These are phyloP conservation scores for Zeuzera pyrina DNA, from an alignment of 2,888 invertebrate species.

Conservation along the genomic window DNA sequence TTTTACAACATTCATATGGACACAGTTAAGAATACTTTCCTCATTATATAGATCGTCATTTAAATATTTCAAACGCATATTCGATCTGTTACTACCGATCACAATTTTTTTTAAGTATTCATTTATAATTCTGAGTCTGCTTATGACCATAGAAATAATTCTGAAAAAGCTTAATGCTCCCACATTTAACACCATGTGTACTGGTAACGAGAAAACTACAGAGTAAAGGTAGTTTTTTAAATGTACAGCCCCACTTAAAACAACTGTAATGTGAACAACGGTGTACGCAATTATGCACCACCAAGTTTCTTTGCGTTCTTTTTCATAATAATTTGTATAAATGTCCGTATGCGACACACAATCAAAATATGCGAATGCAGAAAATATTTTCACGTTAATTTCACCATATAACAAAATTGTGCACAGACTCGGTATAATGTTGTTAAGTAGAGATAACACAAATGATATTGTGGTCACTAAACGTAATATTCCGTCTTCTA, in stretches of 20 bases:
- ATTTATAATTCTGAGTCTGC: conserved; percentile 7
- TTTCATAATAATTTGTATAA: conserved; percentile 2
- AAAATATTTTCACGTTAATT: conserved; percentile 6
- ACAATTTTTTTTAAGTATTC: conserved; percentile 2
- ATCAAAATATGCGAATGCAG: conserved; percentile 3
- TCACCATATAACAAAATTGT: conserved; percentile 3
- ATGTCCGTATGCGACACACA: no score
- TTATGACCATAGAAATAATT: conserved; percentile 5
- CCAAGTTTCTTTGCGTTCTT: neutral
- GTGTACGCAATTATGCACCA: neutral
- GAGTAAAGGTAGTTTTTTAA: neutral
- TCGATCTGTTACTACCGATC: neutral
- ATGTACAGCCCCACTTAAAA: no score
- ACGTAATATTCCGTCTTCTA: neutral
- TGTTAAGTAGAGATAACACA: conserved; percentile 3
- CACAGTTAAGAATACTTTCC: neutral
- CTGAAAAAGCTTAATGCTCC: conserved; percentile 5
- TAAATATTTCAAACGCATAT: neutral
- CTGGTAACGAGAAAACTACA: neutral
- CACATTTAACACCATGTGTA: conserved; percentile 1
- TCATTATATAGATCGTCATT: neutral
- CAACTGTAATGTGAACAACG: no score
- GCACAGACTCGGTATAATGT: conserved; percentile 2
- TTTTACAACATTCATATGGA: neutral
- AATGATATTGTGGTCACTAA: conserved; percentile 4